Evolutionary conservation across 2,113 vertebrate species (phyloP), one percentile per base, ranked within the genome.

Genomic region (Cisticola juncidis): DNA sequence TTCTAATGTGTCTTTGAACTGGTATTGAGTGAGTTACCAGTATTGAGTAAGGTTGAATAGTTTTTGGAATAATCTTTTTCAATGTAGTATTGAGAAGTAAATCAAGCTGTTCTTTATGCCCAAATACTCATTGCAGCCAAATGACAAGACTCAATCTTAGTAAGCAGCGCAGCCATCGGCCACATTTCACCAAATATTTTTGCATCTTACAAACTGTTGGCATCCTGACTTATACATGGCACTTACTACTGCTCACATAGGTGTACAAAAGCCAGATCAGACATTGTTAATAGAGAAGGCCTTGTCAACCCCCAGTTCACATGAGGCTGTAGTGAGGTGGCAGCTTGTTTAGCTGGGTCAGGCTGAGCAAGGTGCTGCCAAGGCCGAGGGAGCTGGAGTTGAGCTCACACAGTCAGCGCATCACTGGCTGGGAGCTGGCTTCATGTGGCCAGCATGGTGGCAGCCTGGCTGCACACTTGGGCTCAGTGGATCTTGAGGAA

Each of bases 171-270:
- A 73, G 50, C 36, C n/a, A 53, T 33, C 50, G 2, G 13, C 40
- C 44, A 48, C 33, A 40, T 87, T 42, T 64, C 68, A 44, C n/a
- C 72, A 57, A 89, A 20, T n/a, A 73, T 12, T 42, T 72, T 31
- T 56, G 44, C 17, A 69, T 71, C 44, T 44, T 0, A 4, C 31
- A 65, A 69, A 51, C 26, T 38, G 21, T 5, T 82, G 58, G 44
- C 57, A 19, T 53, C 65, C 60, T 60, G 71, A 48, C 9, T 82
- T 18, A 5, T 33, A 61, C 0, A 0, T 33, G 40, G 28, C 40
- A 44, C 53, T 44, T 31, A 11, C 28, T 40, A 14, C 24, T 4
- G 36, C 48, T 83, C 50, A 44, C 0, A 0, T 0, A 60, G 79
- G 35, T 0, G 5, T 36, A 60, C 53, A 69, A 64, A 77, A 20